These are phyloP conservation scores for Pelosia muscerda DNA, from an alignment of 2,888 invertebrate species.

Conservation along the genomic window DNA sequence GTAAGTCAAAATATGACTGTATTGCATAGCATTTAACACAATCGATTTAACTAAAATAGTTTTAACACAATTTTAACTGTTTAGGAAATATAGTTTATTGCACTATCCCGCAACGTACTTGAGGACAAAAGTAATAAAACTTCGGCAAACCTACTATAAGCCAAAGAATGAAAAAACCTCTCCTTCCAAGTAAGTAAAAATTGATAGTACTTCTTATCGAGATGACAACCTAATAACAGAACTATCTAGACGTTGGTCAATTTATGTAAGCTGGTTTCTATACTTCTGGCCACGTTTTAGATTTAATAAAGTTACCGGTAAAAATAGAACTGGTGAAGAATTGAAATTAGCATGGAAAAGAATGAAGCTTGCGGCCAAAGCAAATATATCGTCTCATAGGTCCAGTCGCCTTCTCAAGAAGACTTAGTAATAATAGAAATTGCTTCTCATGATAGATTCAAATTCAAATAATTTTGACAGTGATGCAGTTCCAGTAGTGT, in stretches of 20 bases:
- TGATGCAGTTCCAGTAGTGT: slow-evolving; percentile 8
- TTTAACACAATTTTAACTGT: too few species aligned
- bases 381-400: slow-evolving; percentile 17
- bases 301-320: slow-evolving; percentile 5
- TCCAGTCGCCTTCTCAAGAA: slow-evolving; percentile 9
- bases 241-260: not conserved
- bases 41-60: too few species aligned
- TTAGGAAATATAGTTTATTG: too few species aligned
- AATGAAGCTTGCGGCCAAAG: slow-evolving; percentile 18
- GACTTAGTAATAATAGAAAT: not conserved
- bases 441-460: not conserved
- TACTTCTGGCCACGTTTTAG: slow-evolving; percentile 11
- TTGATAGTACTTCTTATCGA: not conserved
- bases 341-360: slow-evolving; percentile 19
- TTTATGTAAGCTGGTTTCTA: too few species aligned
- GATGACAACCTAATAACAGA: too few species aligned
- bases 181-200: not conserved
- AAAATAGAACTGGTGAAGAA: not conserved
- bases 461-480: slow-evolving; percentile 10
- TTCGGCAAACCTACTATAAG: not conserved
- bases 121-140: not conserved
- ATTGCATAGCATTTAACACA: too few species aligned
- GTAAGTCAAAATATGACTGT: too few species aligned
- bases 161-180: slow-evolving; percentile 1
- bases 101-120: not conserved